A percentile compares a stretch with the other conserved stretches of the same genome.
phyloP scores from a whole-genome alignment of 1,140 invertebrate species.

The Heliconius hewitsoni region DNA sequence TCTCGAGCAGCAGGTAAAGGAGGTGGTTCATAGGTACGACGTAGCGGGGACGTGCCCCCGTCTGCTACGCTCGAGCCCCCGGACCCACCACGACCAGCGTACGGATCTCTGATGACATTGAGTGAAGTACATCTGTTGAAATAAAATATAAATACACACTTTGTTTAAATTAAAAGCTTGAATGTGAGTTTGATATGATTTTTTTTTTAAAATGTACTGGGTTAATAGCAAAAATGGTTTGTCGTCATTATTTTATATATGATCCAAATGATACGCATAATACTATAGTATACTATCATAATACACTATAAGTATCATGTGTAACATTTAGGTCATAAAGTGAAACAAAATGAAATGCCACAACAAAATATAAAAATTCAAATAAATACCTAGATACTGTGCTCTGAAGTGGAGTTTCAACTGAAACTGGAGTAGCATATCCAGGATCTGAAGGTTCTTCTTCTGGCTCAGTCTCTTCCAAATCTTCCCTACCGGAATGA shows the following conservation, averaged over 20 bases:
- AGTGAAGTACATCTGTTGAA: constrained; percentile 87
- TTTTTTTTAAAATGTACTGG: neutral
- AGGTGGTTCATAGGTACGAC: constrained; percentile 62
- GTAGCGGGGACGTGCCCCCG: constrained; percentile 71
- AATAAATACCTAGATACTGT: constrained; percentile 85
- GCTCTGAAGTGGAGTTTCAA: constrained; percentile 92
- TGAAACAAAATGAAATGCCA: no score
- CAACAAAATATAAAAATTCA: neutral
- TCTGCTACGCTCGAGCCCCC: constrained; percentile 65
- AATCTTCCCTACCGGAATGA: constrained; percentile 90
- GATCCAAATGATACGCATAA: no score
- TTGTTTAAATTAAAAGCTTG: neutral
- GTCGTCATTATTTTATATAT: no score
- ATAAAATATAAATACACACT: constrained; percentile 18
- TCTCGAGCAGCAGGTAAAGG: constrained; percentile 74
- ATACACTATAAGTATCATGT: no score
- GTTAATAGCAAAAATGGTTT: no score
- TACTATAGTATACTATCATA: no score
- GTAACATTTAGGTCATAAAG: no score
- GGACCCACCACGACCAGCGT: constrained; percentile 74
- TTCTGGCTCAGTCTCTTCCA: constrained; percentile 88
- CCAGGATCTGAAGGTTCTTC: constrained; percentile 86
- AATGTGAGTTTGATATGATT: no score
- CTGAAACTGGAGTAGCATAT: constrained; percentile 91
- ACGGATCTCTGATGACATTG: constrained; percentile 89